Base-by-base conservation (phyloP, 2,888 invertebrate species). In the Phyllotreta striolata region DNA sequence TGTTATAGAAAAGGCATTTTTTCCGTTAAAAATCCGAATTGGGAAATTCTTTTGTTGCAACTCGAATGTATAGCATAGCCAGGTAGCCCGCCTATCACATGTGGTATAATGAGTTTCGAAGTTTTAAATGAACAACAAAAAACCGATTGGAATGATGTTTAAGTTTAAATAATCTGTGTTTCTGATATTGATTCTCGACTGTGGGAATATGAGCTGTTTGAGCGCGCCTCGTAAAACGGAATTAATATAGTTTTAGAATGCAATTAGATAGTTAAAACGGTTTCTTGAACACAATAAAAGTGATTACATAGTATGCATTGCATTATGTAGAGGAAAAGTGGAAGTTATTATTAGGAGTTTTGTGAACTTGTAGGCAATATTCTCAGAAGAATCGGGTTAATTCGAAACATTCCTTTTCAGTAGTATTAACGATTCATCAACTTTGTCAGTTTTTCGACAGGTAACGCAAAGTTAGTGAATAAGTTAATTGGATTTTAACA, bases 1-100 rank as follows among this genome's bases (percentile, higher is more conserved):
- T 67, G 64, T 49, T 55, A 51, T 24, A 24, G 24, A 24, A 41
- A 24, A 60, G 54, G 54, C 55, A 40, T 62, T 64, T 67, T 66
- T 64, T 58, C 40, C 51, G 63, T 58, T 24, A 51, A 66, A 62
- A 55, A 34, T 54, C 38, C 51, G 37, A 61, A 61, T 55, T 58
- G 54, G 57, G 51, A 66, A 64, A 64, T 52, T 24, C 24, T 24
- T 24, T 24, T 24, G 24, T 24, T 24, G 24, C 24, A 24, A 24
- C 24, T 24, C 24, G 24, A n/a, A n/a, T n/a, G n/a, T n/a, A n/a
- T n/a, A n/a, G n/a, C n/a, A n/a, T n/a, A n/a, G n/a, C n/a, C n/a
- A n/a, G 62, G 56, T 62, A 62, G 56, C 10, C 34, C 6, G 9
- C 38, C 37, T 37, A 57, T 38, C 57, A 57, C 47, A 39, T 47